Base-by-base conservation (phyloP, 2,113 vertebrate genomes). In the Irena cyanogastra region DNA sequence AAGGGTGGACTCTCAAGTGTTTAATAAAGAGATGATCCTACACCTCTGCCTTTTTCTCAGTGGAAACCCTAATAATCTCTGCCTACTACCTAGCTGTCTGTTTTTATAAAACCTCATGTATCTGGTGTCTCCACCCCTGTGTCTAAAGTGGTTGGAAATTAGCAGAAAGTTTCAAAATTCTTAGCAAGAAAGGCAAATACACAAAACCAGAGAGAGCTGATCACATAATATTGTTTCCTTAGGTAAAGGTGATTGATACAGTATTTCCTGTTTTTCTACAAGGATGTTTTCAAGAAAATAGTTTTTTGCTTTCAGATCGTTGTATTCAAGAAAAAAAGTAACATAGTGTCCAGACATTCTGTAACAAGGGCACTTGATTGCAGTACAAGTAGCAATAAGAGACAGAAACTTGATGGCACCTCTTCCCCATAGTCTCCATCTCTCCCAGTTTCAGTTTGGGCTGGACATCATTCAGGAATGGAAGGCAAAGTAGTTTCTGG, bases 1-100 rank as follows among this genome's bases (percentile, higher is more conserved):
- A 72, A 93, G 87, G 75, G 92, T 94, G 24, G 18, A 95, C 92
- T 95, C 96, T 95, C 96, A 92, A 61, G 96, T 83, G 96, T 90
- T 97, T 93, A 96, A 93, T 95, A 95, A 90, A 94, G 94, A 87
- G 49, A 64, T 37, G 63, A 90, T 85, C 35, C 63, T 85, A 52
- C 37, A 56, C 49, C 6, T 16, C 71, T 97, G 92, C 76, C 76
- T 92, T 95, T 94, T 95, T 94, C 95, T 97, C 95, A 92, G 92
- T 88, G 92, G 96, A 96, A 95, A 69, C 82, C 49, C 28, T 93
- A 72, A 83, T 85, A 80, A 90, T 88, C 82, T 94, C 94, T 92
- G 66, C 47, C 79, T 90, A 53, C 45, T 96, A 61, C 42, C 21
- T 93, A 72, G n/a, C 28, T 93, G 66, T 39, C 50, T 92, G 59